These are phyloP conservation scores for Cryptoprocta ferox DNA, from an alignment of 2,797 vertebrate genomes.

Conservation along the genomic window DNA sequence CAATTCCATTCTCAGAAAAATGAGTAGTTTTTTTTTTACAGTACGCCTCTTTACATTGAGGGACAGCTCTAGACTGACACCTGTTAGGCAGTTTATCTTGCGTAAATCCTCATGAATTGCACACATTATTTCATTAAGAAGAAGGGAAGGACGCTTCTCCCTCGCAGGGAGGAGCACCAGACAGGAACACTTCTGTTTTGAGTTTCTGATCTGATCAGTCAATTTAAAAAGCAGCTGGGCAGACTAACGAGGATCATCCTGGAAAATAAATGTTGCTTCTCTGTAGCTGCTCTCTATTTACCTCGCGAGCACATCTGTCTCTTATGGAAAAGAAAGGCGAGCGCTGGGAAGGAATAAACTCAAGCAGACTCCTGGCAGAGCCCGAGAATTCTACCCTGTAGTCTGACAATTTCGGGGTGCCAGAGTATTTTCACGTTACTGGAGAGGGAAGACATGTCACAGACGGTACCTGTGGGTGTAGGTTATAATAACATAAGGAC, in stretches of 20 bases:
- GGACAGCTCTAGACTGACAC: background rate
- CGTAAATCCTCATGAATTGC: background rate
- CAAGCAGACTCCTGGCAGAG: background rate
- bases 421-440: slow-evolving; percentile 34
- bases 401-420: slow-evolving; percentile 45
- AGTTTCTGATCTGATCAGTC: background rate
- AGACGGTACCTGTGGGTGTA: slow-evolving; percentile 25
- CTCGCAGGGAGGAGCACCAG: background rate
- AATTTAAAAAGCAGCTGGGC: slow-evolving; percentile 34
- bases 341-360: slow-evolving; percentile 5
- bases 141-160: background rate
- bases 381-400: background rate
- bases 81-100: background rate
- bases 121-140: slow-evolving; percentile 13
- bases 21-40: background rate
- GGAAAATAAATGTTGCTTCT: slow-evolving; percentile 10
- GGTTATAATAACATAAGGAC: background rate
- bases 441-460: slow-evolving; percentile 30
- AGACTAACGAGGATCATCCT: background rate
- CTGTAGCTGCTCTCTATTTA: background rate
- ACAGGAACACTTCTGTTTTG: background rate
- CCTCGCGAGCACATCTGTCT: background rate
- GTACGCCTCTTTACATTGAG: background rate
- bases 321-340: background rate
- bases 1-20: slow-evolving; percentile 34